A percentile compares a stretch with the other conserved stretches of the same genome.
These are phyloP conservation scores for Allolobophora icterica DNA, from an alignment of 2,888 invertebrate genomes.

Conservation along the genomic window DNA sequence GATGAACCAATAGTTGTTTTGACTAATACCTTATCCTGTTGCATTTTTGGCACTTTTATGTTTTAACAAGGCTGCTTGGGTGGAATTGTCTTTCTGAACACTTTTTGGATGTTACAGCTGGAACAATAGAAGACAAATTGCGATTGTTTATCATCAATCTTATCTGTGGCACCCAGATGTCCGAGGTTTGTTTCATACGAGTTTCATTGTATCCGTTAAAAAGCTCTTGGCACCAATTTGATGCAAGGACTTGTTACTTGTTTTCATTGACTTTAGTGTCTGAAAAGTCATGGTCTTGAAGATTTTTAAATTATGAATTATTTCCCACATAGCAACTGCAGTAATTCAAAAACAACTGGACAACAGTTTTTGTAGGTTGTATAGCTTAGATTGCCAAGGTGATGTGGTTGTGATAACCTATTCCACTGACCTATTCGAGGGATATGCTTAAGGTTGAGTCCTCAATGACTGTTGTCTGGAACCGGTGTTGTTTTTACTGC, in stretches of 20 bases:
- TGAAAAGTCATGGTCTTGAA: neutral
- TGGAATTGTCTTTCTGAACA: neutral
- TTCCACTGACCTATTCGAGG: neutral
- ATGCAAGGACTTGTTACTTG: neutral
- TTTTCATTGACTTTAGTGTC: neutral
- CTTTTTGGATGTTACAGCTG: conserved; percentile 68
- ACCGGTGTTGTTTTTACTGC: neutral
- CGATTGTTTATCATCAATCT: conserved; percentile 86
- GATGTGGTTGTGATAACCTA: neutral
- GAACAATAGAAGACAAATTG: conserved; percentile 88
- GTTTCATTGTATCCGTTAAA: neutral
- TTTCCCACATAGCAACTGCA: too few species aligned
- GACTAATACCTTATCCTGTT: too few species aligned
- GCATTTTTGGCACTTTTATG: too few species aligned
- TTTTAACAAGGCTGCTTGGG: too few species aligned
- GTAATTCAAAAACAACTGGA: neutral
- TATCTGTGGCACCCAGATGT: conserved; percentile 81
- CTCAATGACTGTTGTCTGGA: neutral
- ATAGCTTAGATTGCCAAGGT: neutral
- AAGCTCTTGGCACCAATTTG: neutral
- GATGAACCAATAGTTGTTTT: too few species aligned
- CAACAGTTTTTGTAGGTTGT: neutral
- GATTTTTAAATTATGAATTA: neutral
- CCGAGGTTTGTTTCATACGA: conserved; percentile 71
- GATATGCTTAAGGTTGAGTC: too few species aligned